phyloP scores from a whole-genome alignment of 2,797 vertebrate species.

The Sebastolobus altivelis region DNA sequence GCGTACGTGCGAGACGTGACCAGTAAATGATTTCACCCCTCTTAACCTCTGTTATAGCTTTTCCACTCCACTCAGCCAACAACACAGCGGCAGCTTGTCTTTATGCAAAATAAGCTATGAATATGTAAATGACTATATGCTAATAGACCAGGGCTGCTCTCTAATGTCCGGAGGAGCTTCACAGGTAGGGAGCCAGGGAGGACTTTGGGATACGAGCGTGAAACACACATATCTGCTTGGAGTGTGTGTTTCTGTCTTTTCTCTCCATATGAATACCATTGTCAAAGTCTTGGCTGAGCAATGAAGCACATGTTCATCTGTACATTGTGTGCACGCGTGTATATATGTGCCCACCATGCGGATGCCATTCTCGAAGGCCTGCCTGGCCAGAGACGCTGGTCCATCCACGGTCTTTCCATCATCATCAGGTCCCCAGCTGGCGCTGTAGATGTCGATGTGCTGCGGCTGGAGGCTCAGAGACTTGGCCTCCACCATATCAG shows the following conservation, averaged over 20 bases:
- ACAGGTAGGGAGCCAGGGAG: slow-evolving; percentile 32
- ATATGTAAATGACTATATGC: slow-evolving; percentile 69
- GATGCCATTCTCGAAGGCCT: slow-evolving; percentile 98
- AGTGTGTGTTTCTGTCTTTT: slow-evolving; percentile 12
- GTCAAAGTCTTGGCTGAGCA: slow-evolving; percentile 25
- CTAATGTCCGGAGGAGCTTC: slow-evolving; percentile 44
- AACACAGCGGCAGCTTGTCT: slow-evolving; percentile 45
- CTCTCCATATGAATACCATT: slow-evolving; percentile 35
- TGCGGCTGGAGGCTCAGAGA: slow-evolving; percentile 96
- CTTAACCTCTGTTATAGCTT: slow-evolving; percentile 55
- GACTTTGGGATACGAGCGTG: slow-evolving; percentile 4
- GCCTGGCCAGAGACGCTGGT: slow-evolving; percentile 95
- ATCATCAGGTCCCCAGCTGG: slow-evolving; percentile 98
- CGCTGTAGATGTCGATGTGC: slow-evolving; percentile 98
- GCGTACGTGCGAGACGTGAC: slow-evolving; percentile 1
- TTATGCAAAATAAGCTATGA: slow-evolving; percentile 60
- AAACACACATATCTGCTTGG: slow-evolving; percentile 30
- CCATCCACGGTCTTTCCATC: slow-evolving; percentile 98
- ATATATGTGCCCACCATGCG: slow-evolving; percentile 87
- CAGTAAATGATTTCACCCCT: slow-evolving; percentile 53
- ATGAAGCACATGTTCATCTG: slow-evolving; percentile 17
- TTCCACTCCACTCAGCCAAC: slow-evolving; percentile 35
- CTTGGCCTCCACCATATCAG: slow-evolving; percentile 98
- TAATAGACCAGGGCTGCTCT: slow-evolving; percentile 37
- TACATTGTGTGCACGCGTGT: background rate